Evolutionary conservation across 2,113 vertebrate species (phyloP).

Genomic region (Alaudala cheleensis): DNA sequence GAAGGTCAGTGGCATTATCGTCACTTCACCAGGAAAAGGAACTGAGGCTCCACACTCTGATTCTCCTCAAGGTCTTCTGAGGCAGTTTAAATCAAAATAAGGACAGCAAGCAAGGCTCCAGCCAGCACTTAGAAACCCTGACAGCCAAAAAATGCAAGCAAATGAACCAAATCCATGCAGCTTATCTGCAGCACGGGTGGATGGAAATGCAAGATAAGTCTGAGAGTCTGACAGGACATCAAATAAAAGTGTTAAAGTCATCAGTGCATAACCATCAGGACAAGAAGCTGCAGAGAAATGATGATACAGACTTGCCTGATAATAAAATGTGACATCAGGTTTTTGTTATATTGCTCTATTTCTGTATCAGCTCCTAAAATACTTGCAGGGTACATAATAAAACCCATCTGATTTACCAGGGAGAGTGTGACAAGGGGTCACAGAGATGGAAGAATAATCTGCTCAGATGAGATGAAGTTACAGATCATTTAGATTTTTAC

Average conservation of each 20-base stretch:
- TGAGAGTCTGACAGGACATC: background rate
- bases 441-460: background rate
- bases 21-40: conserved; percentile 46
- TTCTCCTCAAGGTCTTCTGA: conserved; percentile 4
- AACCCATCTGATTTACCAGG: background rate
- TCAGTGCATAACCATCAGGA: background rate
- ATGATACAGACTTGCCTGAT: background rate
- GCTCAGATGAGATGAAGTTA: background rate
- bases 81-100: background rate
- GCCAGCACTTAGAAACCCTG: background rate
- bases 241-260: background rate
- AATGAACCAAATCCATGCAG: background rate
- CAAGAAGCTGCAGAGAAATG: background rate
- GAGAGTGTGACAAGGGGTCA: background rate
- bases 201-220: background rate
- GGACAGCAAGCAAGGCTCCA: background rate
- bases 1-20: background rate
- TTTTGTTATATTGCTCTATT: background rate
- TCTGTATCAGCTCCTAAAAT: background rate
- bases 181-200: background rate
- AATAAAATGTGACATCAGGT: background rate
- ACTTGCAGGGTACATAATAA: background rate
- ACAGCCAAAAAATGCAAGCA: background rate
- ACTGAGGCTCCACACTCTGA: conserved; percentile 22
- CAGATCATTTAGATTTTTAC: background rate